phyloP scores from a whole-genome alignment of 2,888 invertebrate species.

The Amphiduros pacificus region DNA sequence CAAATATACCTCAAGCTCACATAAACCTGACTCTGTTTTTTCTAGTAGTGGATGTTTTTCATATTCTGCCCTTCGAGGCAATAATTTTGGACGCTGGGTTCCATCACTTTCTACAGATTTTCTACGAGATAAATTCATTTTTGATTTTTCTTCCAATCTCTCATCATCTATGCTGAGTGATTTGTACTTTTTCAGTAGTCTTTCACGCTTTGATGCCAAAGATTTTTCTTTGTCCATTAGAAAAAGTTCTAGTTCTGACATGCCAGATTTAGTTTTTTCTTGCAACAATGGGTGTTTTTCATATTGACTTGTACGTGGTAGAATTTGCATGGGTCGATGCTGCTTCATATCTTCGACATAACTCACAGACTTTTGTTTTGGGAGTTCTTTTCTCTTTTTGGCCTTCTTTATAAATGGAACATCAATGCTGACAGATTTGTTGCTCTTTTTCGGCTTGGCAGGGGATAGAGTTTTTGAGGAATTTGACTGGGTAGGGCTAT shows the following conservation, averaged over 20 bases:
- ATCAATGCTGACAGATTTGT: neutral
- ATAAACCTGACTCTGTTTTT: slow-evolving; percentile 26
- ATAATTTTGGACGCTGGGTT: slow-evolving; percentile 4
- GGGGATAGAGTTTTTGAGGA: neutral
- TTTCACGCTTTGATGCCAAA: neutral
- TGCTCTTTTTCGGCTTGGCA: neutral
- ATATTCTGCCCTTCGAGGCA: slow-evolving; percentile 28
- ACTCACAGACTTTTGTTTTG: neutral
- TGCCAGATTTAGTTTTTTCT: slow-evolving; percentile 10
- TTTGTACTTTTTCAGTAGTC: neutral
- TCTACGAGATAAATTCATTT: neutral
- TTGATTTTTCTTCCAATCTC: neutral
- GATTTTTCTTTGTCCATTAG: slow-evolving; percentile 6
- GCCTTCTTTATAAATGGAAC: neutral
- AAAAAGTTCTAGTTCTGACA: slow-evolving; percentile 15
- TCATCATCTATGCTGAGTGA: neutral
- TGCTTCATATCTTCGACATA: neutral
- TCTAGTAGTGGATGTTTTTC: slow-evolving; percentile 25
- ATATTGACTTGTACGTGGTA: slow-evolving; percentile 18
- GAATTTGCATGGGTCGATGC: neutral
- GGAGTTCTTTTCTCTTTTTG: neutral
- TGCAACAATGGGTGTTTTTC: slow-evolving; percentile 16
- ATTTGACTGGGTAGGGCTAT: neutral
- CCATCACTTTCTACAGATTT: neutral
- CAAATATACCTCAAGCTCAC: slow-evolving; percentile 28